Conservation (phyloP, 2,113 vertebrate genomes). For the Sylvilagus bachmani region DNA sequence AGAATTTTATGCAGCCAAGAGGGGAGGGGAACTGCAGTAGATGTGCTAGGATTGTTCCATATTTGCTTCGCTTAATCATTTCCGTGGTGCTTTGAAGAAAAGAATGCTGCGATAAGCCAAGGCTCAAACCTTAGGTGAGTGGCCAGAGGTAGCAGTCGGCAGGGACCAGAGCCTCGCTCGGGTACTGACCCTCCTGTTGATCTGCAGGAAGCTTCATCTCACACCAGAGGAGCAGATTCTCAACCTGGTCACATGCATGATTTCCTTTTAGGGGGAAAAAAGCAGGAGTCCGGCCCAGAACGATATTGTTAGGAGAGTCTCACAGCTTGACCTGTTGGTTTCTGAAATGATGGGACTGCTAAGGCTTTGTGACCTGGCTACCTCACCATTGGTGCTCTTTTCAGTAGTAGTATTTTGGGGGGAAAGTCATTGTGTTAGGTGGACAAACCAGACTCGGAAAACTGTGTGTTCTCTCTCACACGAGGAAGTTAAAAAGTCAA, state of each 20-base stretch:
- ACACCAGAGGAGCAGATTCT: neutral
- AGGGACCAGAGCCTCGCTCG: neutral
- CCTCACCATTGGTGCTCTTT: fast-evolving
- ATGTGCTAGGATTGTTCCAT: neutral
- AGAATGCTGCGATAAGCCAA: neutral
- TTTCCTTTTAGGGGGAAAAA: neutral
- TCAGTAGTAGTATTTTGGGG: neutral
- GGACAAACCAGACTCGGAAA: no score
- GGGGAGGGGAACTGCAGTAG: neutral
- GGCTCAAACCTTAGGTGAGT: neutral
- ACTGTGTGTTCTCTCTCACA: no score
- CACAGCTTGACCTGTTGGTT: fast-evolving
- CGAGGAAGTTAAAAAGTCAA: no score
- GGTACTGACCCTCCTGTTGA: neutral
- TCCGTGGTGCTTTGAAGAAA: neutral
- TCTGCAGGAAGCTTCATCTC: neutral
- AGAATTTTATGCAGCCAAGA: neutral
- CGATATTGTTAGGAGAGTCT: neutral
- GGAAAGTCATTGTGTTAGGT: no score
- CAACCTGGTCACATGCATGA: neutral
- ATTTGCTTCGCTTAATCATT: slow-evolving; percentile 10
- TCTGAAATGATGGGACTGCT: neutral
- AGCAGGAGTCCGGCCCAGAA: neutral
- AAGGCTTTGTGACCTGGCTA: neutral
- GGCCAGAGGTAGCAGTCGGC: neutral